Base-by-base conservation (phyloP, 2,797 vertebrate genomes). In the Triplophysa yarkandensis region DNA sequence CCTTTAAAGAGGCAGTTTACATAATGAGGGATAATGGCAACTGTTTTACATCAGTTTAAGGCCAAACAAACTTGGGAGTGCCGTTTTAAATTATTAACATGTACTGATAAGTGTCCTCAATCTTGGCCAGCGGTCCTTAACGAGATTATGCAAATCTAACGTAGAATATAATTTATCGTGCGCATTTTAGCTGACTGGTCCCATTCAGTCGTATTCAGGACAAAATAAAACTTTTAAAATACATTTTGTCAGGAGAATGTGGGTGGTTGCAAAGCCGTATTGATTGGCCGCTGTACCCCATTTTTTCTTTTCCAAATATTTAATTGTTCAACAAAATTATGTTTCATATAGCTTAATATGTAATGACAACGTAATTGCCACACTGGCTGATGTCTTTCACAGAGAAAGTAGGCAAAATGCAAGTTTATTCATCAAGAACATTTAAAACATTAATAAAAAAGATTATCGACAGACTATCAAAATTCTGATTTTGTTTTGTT, bases 11-110 rank as follows among this genome's bases (percentile, higher is more conserved):
- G 55, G 16, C 9, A 34, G 28, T 58, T 34, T 34, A 34, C 7
- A 34, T 58, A 58, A 58, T 58, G 55, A 58, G 8, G 28, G 16
- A 32, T 58, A 58, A 58, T 34, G 34, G 55, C 55, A 32, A 32
- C 28, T 58, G 55, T 58, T 58, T 58, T 58, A n/a, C 16, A 8
- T 58, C 1, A 58, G 28, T 58, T n/a, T 19, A 8, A 10, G 28
- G 17, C 55, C 17, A 32, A 58, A 11, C 4, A 34, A 32, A 11
- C 55, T 17, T 58, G 4, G 3, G 25, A 28, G 28, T 34, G 17
- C 34, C 19, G 28, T 58, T 19, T 58, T 11, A 58, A 58, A 58
- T 17, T 32, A 34, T 32, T 30, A 32, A 58, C 28, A 30, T 30
- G 28, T 58, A 19, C 55, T 19, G 19, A 58, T 58, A 58, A 6